A percentile compares a stretch with the other conserved stretches of the same genome.
Conservation (phyloP, 2,888 invertebrate species). For the Reticulitermes lucifugus region DNA sequence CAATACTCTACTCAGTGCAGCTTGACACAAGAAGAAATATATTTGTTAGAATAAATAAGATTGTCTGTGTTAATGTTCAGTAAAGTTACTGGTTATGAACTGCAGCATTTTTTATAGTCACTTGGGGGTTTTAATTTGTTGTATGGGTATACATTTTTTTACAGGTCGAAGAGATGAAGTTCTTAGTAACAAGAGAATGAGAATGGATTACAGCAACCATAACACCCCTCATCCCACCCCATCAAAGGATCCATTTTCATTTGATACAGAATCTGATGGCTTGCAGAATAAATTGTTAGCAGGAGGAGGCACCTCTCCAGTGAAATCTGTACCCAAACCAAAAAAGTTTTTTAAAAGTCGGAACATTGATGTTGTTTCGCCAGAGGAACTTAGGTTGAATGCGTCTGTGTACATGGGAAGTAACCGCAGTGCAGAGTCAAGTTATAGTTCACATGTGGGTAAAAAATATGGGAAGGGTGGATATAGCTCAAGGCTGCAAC, state of each 20-base stretch:
- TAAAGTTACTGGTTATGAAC: too few relatives aligned
- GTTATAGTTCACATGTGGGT: conserved; percentile 45
- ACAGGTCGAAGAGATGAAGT: conserved; percentile 61
- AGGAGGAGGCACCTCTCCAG: conserved; percentile 55
- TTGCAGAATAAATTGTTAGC: conserved; percentile 31
- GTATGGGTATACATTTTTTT: conserved; percentile 46
- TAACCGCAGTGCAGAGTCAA: conserved; percentile 48
- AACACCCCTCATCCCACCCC: conserved; percentile 58
- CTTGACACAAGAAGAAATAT: too few relatives aligned
- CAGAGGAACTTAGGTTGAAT: conserved; percentile 61
- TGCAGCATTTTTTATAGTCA: too few relatives aligned
- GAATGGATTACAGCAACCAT: conserved; percentile 62
- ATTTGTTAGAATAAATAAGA: too few relatives aligned
- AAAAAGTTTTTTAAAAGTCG: conserved; percentile 93
- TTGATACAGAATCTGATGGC: conserved; percentile 59
- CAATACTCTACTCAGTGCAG: too few relatives aligned
- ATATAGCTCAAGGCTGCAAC: conserved; percentile 23
- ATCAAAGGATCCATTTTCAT: conserved; percentile 62
- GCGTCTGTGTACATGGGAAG: conserved; percentile 54
- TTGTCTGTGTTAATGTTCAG: too few relatives aligned
- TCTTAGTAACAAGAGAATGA: conserved; percentile 60
- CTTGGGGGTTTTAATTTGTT: neutral
- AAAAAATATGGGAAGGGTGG: conserved; percentile 50
- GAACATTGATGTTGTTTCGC: conserved; percentile 65
- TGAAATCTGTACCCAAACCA: conserved; percentile 74